These are phyloP conservation scores for Thaumatotibia leucotreta DNA, from an alignment of 1,140 invertebrate species.

Conservation along the genomic window DNA sequence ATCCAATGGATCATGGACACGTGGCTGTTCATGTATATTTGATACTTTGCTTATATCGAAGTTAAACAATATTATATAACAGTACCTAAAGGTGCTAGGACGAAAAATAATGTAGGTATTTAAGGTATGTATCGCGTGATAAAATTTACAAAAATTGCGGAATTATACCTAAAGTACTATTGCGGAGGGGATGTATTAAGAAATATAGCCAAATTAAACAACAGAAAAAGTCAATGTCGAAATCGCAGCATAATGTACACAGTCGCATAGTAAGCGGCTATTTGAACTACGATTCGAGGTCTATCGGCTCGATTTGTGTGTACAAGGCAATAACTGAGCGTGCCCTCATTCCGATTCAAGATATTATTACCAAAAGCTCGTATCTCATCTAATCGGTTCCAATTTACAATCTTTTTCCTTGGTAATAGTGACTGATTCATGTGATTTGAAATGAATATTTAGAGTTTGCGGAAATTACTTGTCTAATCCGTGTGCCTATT, in stretches of 20 bases:
- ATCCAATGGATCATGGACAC: too few species aligned
- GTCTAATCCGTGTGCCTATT: background rate
- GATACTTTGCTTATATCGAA: too few species aligned
- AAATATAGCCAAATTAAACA: too few species aligned
- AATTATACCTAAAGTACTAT: too few species aligned
- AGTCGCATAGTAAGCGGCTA: background rate
- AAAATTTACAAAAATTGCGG: too few species aligned
- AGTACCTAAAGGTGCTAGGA: too few species aligned
- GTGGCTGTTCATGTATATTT: too few species aligned
- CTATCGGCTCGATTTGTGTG: constrained; percentile 1
- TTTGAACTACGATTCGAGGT: constrained; percentile 8
- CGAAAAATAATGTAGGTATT: too few species aligned
- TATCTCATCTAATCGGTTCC: background rate
- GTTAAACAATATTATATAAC: too few species aligned
- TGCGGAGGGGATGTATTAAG: too few species aligned
- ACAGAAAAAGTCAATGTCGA: background rate
- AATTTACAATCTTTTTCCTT: background rate
- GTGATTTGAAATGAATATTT: background rate
- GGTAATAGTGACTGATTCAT: background rate
- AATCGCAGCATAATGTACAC: background rate
- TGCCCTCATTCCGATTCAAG: background rate
- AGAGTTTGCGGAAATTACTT: background rate
- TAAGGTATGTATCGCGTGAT: too few species aligned
- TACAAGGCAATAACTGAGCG: constrained; percentile 5
- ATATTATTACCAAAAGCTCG: background rate